phyloP scores from a whole-genome alignment of 1,140 invertebrate species.

The Plectrocnemia conspersa region DNA sequence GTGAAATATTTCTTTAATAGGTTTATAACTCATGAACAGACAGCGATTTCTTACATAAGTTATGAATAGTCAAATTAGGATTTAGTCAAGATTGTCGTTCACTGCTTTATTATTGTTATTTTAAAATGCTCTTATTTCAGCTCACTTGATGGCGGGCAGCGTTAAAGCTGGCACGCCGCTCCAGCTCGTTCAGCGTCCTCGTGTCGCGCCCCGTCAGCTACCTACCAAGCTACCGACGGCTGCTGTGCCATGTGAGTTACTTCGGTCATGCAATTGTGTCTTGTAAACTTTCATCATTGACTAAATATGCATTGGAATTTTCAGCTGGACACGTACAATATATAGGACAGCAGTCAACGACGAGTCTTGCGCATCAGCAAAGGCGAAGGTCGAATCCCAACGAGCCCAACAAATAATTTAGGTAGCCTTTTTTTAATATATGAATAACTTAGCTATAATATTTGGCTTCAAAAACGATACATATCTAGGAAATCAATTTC shows the following conservation, averaged over 20 bases:
- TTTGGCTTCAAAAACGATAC: too few species aligned
- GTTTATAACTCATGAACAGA: too few species aligned
- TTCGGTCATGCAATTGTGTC: not conserved
- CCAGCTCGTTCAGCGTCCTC: constrained; percentile 25
- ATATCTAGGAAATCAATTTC: too few species aligned
- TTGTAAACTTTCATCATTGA: not conserved
- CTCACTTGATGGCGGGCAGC: constrained; percentile 45
- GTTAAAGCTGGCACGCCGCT: constrained; percentile 41
- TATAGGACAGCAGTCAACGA: constrained; percentile 21
- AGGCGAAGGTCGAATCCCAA: constrained; percentile 28
- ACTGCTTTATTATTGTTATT: too few species aligned
- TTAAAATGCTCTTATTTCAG: constrained; percentile 37
- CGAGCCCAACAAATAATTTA: constrained; percentile 32
- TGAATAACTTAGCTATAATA: not conserved
- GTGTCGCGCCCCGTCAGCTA: constrained; percentile 28
- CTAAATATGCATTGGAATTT: not conserved
- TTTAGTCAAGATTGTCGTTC: too few species aligned
- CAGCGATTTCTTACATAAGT: too few species aligned
- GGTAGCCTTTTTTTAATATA: constrained; percentile 14
- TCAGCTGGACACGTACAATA: constrained; percentile 31
- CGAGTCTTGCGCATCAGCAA: constrained; percentile 16
- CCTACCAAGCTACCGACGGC: constrained; percentile 25
- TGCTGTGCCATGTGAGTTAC: constrained; percentile 18
- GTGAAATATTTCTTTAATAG: too few species aligned
- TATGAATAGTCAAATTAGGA: too few species aligned